These are phyloP conservation scores for Astreopora myriophthalma DNA, from an alignment of 64 coral and sea anemone species.

Conservation along the genomic window DNA sequence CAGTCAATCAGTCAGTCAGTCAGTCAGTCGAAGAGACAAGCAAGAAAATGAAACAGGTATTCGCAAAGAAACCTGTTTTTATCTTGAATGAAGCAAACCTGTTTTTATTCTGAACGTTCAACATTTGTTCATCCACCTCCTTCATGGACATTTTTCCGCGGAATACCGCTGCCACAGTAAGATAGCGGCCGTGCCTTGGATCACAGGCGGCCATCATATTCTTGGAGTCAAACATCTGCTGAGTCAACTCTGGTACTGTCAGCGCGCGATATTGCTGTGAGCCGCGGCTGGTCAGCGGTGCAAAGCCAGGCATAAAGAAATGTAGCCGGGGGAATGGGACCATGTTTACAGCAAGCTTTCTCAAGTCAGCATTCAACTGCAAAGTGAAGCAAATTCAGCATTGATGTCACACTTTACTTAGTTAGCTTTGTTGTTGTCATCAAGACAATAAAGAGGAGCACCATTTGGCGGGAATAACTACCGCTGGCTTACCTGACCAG, in stretches of 20 bases:
- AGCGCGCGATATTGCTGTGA: slow-evolving; percentile 70
- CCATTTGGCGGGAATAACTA: no score
- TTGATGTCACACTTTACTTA: no score
- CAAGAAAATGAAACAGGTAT: background rate
- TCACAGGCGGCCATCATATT: slow-evolving; percentile 81
- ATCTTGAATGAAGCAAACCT: background rate
- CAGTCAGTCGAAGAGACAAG: background rate
- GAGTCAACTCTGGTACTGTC: slow-evolving; percentile 69
- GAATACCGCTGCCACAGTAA: slow-evolving; percentile 69
- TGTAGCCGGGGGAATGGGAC: slow-evolving; percentile 71
- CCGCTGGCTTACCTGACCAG: slow-evolving; percentile 60
- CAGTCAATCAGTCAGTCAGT: no score
- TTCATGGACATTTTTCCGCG: slow-evolving; percentile 75
- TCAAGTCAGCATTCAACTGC: slow-evolving; percentile 62
- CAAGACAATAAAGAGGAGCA: no score
- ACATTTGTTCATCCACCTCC: slow-evolving; percentile 72
- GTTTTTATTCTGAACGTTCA: slow-evolving; percentile 76
- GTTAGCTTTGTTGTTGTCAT: no score
- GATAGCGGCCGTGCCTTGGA: slow-evolving; percentile 61
- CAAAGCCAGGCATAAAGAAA: slow-evolving; percentile 75
- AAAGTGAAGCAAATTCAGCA: background rate
- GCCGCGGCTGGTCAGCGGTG: slow-evolving; percentile 67
- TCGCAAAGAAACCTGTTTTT: background rate
- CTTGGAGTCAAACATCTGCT: slow-evolving; percentile 75
- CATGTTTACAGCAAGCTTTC: slow-evolving; percentile 73